Base-by-base conservation (phyloP, 2,113 vertebrate species). In the Eurystomus gularis region DNA sequence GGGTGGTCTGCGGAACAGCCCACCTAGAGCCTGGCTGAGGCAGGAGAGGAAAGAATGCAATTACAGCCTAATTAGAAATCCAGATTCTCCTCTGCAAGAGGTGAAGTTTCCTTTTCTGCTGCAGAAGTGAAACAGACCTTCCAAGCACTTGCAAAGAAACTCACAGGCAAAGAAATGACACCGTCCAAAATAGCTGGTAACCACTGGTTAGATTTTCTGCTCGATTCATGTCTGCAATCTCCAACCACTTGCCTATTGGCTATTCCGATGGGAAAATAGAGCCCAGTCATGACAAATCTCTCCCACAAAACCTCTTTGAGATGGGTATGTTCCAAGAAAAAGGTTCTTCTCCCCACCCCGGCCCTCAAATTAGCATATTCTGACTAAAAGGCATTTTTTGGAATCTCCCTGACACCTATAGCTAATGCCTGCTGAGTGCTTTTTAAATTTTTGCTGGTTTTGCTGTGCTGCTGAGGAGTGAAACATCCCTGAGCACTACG, bases 21-120 rank as follows among this genome's bases (percentile, higher is more conserved):
- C 77, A 68, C 65, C 2, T 25, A 48, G 65, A 88, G 69, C 76
- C 55, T 0, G 26, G 37, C 60, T 55, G 95, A 82, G 65, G 65
- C 81, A 89, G 33, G 86, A 68, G 69, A 83, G 94, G 94, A 94
- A 97, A 92, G 95, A 96, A 93, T 94, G 94, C 92, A 96, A 92
- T 95, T 96, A 86, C 55, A 68, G 72, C 51, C 90, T 96, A 96
- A 96, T 96, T 96, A 94, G 90, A 96, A 95, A 97, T 84, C 93
- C 94, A 96, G 96, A 80, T 76, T 95, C 84, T 82, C 40, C 37
- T 81, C 75, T 94, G 84, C 73, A 72, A 82, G 82, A 85, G 31
- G 57, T 52, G 65, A 33, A 23, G 73, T 95, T 97, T 94, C 93
- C 72, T 89, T 95, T 97, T 85, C 87, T 97, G 86, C 75, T 8